Base-by-base conservation (phyloP, 2,113 vertebrate species). In the Indicator maculatus region DNA sequence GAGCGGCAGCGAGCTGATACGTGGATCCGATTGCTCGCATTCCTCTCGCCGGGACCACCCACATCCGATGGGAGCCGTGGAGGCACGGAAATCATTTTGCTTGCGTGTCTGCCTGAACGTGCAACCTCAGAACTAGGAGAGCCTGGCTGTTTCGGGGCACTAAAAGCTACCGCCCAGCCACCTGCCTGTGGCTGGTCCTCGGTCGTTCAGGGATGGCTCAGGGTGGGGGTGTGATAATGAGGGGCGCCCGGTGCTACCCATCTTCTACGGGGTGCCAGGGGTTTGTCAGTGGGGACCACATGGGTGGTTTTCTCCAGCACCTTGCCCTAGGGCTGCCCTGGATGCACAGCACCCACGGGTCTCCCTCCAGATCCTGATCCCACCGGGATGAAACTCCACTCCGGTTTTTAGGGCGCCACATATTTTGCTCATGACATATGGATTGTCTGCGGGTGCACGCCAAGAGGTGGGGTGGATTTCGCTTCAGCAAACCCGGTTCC, bases 361-460 rank as follows among this genome's bases (percentile, higher is more conserved):
- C 63, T 83, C 67, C 76, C 83, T 38, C 55, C 59, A 4, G 30
- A 45, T 74, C 86, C 94, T 26, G 24, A 58, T 91, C 89, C 92
- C 67, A 12, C 47, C 44, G 24, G 1, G 7, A 11, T 1, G 0
- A 4, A 7, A 0, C 27, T 98, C 98, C 96, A 75, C 85, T 89
- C 93, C 96, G 75, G 67, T 36, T 93, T 97, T 98, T 97, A 89
- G 87, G 97, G 93, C 47, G 27, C 95, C 27, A 36, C 97, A 96
- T 97, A 96, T 88, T 98, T 98, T 95, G 93, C 93, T 95, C 94
- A 93, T 97, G 98, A 98, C 98, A 97, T 89, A 96, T 82, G 78
- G 95, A 69, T 86, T 73, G 88, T 90, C 71, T 50, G 65, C 93
- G 94, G 86, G 97, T 72, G 95, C 53, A 16, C 36, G 38, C 58